Evolutionary conservation across 2,797 vertebrate species (phyloP), one percentile per base, ranked within the genome.

Genomic region (Chaetophractus vellerosus): DNA sequence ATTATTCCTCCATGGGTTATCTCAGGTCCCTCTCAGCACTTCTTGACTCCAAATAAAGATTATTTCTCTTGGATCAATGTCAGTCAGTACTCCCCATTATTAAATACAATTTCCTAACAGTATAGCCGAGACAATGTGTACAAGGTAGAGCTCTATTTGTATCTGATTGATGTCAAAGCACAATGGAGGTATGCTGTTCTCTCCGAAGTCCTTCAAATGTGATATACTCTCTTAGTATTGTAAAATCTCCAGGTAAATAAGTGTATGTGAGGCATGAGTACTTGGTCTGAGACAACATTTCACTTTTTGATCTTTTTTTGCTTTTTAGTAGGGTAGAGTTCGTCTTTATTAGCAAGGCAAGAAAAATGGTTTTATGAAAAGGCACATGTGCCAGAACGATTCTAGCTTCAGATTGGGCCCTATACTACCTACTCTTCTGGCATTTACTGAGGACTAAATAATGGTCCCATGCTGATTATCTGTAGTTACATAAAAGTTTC

Each of bases 281-380:
- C 38, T n/a, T 38, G 7, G 28, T 52, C 14, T 88, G 72, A 80
- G 59, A 83, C n/a, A 93, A 82, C 14, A 95, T 26, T 78, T 84
- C n/a, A 52, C 2, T 48, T 87, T 90, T 71, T 72, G n/a, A 52
- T 63, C 9, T 74, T 93, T 84, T 84, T 57, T 61, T n/a, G 90
- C 38, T 90, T 82, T 52, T 80, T 48, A 55, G 36, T 15, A 89
- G 33, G 63, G 74, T 10, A 45, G n/a, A 79, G 50, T 71, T 78
- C 50, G 9, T 87, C 76, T 84, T 55, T 69, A 61, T 59, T 78
- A 89, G 18, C 31, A 80, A 2, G 24, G 16, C 28, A 86, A 23
- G 18, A 38, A 55, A 45, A 78, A 82, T 63, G 28, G 28, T 63
- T 90, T 31, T 36, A 31, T 69, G 80, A 55, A 66, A 41, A 31